Evolutionary conservation across 1,140 invertebrate species (phyloP), one percentile per base, ranked within the genome.

Genomic region (Cecropterus lyciades): DNA sequence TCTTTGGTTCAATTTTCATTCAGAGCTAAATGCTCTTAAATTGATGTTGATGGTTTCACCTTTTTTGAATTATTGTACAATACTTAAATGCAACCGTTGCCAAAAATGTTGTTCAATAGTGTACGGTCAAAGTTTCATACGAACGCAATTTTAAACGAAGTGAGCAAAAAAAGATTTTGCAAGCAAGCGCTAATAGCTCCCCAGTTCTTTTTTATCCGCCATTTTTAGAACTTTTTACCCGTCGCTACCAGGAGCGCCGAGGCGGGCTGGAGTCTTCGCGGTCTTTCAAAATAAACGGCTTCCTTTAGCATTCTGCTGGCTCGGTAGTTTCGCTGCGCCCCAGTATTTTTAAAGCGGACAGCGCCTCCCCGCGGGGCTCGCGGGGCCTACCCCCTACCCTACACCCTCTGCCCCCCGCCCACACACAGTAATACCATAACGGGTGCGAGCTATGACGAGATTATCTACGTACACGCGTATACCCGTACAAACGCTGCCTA

Each of bases 361-460:
- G 79, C 79, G 73, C 80, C 86, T 75, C 83, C 86, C 81, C 77
- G 74, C 80, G 82, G 76, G 78, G 79, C 78, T 80, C 80, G 82
- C 80, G 82, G 74, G 73, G 67, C 74, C 20, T n/a, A 37, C 33
- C 33, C 33, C 74, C 69, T 72, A 30, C 27, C 27, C 27, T 30
- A 3, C 55, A 55, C 69, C 71, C 66, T 66, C 75, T 70, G 70
- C 79, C 70, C 77, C 71, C 64, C 77, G 69, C 84, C 84, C 85
- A 80, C 85, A 87, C 79, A 89, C 86, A 87, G 85, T 89, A 87
- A 91, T 91, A 88, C 88, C 86, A 91, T 91, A 91, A 91, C 88
- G 88, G 88, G 88, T 84, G 88, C 84, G 85, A 86, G 84, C 85
- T 91, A 91, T 91, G 88, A 91, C 86, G 88, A 91, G 88, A 91